phyloP scores from a whole-genome alignment of 2,113 vertebrate species.

The Eublepharis macularius region DNA sequence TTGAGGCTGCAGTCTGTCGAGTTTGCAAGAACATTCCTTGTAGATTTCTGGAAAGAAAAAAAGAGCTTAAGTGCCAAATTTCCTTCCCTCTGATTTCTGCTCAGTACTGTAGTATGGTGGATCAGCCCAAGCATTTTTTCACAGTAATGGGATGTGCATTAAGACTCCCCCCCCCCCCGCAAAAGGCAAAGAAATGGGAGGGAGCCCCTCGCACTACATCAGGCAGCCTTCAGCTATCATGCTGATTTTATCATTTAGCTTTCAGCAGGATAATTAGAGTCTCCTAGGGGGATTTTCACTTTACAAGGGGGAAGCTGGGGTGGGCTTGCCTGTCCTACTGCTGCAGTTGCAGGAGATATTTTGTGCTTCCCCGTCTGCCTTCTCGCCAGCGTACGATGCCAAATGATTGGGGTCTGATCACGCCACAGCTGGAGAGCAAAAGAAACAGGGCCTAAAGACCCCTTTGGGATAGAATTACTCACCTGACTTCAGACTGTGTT shows the following conservation, averaged over 20 bases:
- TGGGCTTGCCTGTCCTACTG: neutral
- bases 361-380: neutral
- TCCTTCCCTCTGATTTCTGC: neutral
- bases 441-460: neutral
- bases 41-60: too few relatives aligned
- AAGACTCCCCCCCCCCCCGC: too few relatives aligned
- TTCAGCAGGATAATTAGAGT: neutral
- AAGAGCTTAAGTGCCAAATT: neutral
- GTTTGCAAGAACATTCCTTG: too few relatives aligned
- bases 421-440: neutral
- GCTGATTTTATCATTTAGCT: conserved; percentile 5
- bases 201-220: neutral
- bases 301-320: neutral
- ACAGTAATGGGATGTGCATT: conserved; percentile 39
- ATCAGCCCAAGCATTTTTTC: conserved; percentile 12
- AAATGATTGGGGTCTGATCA: neutral
- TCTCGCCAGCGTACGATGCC: neutral
- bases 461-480: neutral
- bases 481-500: neutral
- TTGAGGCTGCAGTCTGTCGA: too few relatives aligned
- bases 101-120: neutral
- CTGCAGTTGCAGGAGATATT: neutral
- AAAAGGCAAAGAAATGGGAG: conserved; percentile 18
- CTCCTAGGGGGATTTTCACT: neutral
- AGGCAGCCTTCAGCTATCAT: neutral